Conservation (phyloP, 2,113 vertebrate species). For the Mormyrus lacerda region DNA sequence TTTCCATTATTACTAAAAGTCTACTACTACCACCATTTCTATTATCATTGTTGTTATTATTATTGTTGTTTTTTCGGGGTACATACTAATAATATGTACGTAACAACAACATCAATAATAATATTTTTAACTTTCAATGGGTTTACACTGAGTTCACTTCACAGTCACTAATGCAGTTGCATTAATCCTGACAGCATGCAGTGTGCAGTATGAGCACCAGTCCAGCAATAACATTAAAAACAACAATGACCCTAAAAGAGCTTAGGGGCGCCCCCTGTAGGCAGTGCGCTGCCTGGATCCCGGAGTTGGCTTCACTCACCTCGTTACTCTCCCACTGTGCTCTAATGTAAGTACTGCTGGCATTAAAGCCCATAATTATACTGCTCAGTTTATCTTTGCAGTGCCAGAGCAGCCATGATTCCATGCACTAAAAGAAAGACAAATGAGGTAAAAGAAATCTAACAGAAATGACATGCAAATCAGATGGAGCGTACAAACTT, state of each 20-base stretch:
- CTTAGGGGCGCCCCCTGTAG: neutral
- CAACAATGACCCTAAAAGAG: neutral
- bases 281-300: neutral
- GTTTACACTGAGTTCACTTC: neutral
- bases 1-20: neutral
- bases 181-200: neutral
- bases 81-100: neutral
- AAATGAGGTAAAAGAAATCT: slow-evolving; percentile 56
- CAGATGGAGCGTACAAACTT: neutral
- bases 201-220: neutral
- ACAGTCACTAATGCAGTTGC: neutral
- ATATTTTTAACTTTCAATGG: neutral
- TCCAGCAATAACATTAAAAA: neutral
- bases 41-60: neutral
- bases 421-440: slow-evolving; percentile 79
- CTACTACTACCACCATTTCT: neutral
- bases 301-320: neutral
- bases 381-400: slow-evolving; percentile 47
- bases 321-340: neutral
- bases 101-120: neutral
- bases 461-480: slow-evolving; percentile 49
- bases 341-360: neutral
- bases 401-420: slow-evolving; percentile 61
- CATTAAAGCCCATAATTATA: slow-evolving; percentile 27
- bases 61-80: neutral